Evolutionary conservation across 2,113 vertebrate species (phyloP).

Genomic region (Ophiodon elongatus): DNA sequence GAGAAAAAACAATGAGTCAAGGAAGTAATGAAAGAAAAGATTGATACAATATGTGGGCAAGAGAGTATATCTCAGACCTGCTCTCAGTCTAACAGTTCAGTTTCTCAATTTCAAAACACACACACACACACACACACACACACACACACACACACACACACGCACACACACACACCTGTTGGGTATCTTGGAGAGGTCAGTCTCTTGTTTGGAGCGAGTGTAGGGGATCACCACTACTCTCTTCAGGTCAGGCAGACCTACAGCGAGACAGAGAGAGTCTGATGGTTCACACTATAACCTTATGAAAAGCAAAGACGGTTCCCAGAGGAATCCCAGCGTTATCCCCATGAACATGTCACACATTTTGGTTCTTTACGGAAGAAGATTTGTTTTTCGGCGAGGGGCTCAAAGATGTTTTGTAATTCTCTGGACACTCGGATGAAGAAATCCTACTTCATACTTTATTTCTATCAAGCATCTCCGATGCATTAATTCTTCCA

Average conservation of each 20-base stretch:
- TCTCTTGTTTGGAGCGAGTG: constrained; percentile 84
- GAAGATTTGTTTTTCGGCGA: not conserved
- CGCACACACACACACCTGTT: constrained; percentile 81
- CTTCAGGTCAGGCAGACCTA: constrained; percentile 92
- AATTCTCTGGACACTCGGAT: constrained; percentile 8
- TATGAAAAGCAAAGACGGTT: not conserved
- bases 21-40: not conserved
- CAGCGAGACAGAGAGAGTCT: not conserved
- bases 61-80: not conserved
- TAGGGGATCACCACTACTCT: constrained; percentile 95
- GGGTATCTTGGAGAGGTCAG: constrained; percentile 92
- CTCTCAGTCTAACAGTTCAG: not conserved
- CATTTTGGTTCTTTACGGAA: not conserved
- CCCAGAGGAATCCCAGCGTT: not conserved
- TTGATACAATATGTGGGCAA: not conserved
- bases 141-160: too few relatives aligned
- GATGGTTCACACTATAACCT: not conserved
- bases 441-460: not conserved
- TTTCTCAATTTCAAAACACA: not conserved
- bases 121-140: too few relatives aligned
- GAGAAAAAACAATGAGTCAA: not conserved
- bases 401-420: not conserved
- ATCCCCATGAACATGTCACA: not conserved
- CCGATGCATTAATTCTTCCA: not conserved
- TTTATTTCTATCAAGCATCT: not conserved